phyloP scores from a whole-genome alignment of 2,888 invertebrate species.

The Phengaris arion region DNA sequence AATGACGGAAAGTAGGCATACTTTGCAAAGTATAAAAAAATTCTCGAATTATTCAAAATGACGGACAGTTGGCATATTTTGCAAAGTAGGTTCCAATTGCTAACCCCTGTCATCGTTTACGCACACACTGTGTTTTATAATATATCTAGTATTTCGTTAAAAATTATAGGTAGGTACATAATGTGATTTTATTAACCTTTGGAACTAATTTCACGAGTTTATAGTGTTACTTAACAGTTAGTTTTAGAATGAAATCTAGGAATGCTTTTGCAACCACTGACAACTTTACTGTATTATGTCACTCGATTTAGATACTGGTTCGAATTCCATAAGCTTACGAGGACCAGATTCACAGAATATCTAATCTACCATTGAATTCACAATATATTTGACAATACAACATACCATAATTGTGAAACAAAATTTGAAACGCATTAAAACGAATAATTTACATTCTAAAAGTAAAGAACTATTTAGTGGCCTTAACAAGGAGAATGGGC shows the following conservation, averaged over 20 bases:
- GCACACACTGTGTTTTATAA: too few relatives aligned
- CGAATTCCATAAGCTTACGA: background rate
- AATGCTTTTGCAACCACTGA: background rate
- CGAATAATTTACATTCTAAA: background rate
- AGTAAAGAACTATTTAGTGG: background rate
- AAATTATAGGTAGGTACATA: background rate
- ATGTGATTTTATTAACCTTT: background rate
- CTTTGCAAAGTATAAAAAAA: too few relatives aligned
- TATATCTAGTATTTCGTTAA: background rate
- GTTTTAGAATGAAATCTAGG: background rate
- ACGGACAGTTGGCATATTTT: too few relatives aligned
- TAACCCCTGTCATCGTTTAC: too few relatives aligned
- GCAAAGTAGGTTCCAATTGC: too few relatives aligned
- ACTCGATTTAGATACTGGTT: background rate
- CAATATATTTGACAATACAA: background rate
- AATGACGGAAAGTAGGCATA: too few relatives aligned
- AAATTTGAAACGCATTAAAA: constrained; percentile 7
- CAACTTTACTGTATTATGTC: background rate
- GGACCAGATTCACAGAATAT: background rate
- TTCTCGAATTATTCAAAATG: too few relatives aligned
- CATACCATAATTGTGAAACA: background rate
- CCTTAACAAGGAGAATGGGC: background rate
- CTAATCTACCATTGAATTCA: background rate
- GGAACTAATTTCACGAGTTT: background rate
- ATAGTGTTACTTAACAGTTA: background rate